These are phyloP conservation scores for Ranitomeya variabilis DNA, from an alignment of 2,113 vertebrate species.

Conservation along the genomic window DNA sequence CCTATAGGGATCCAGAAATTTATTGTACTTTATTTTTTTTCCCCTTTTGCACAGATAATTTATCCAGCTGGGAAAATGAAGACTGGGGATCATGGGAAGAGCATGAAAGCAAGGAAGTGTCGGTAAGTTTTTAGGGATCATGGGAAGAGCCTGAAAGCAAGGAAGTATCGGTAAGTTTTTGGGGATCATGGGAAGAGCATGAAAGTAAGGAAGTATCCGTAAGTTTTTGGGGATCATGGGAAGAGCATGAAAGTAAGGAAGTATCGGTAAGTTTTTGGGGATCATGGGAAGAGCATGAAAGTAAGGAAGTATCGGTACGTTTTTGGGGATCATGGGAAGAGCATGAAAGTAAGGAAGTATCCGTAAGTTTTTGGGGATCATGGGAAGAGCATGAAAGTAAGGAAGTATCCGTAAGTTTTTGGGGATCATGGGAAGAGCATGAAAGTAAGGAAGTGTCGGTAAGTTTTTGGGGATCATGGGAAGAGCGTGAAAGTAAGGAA, in stretches of 20 bases:
- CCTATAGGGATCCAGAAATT: neutral
- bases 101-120: constrained; percentile 69
- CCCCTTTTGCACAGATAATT: constrained; percentile 67
- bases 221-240: constrained; percentile 77
- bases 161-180: constrained; percentile 65
- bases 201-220: constrained; percentile 70
- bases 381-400: constrained; percentile 79
- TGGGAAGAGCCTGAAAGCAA: constrained; percentile 79
- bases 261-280: constrained; percentile 73
- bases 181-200: constrained; percentile 81
- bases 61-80: constrained; percentile 77
- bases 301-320: constrained; percentile 66
- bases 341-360: constrained; percentile 69
- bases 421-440: constrained; percentile 81
- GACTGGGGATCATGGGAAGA: constrained; percentile 83
- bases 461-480: constrained; percentile 77
- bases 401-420: constrained; percentile 65
- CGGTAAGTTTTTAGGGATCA: constrained; percentile 77
- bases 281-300: constrained; percentile 78
- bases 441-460: constrained; percentile 70
- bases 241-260: constrained; percentile 72
- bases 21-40: neutral
- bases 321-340: constrained; percentile 82
- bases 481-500: constrained; percentile 72
- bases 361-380: constrained; percentile 71